A percentile compares a stretch with the other conserved stretches of the same genome.
Evolutionary conservation across 2,888 invertebrate genomes (phyloP).

Genomic region (Erebia epiphron): DNA sequence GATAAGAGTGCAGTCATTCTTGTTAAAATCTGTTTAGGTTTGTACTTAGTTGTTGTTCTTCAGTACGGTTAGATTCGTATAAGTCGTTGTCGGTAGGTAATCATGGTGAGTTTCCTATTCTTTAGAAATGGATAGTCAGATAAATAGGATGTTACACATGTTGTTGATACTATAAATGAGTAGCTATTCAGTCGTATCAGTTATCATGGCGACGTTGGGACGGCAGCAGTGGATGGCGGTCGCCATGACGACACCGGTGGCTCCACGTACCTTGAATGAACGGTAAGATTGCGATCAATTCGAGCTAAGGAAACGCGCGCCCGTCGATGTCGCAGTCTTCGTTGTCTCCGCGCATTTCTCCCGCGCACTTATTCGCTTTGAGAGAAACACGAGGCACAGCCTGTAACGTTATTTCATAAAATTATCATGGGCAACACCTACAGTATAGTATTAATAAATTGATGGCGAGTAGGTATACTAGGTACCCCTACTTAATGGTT

Average conservation of each 20-base stretch:
- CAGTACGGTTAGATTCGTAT: too few relatives aligned
- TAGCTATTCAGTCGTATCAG: constrained; percentile 46
- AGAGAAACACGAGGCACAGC: constrained; percentile 13
- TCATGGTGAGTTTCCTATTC: not conserved
- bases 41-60: too few relatives aligned
- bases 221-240: constrained; percentile 70
- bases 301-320: constrained; percentile 60
- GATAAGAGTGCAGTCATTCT: too few relatives aligned
- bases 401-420: constrained; percentile 1
- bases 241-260: constrained; percentile 70
- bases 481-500: not conserved
- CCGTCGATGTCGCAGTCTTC: constrained; percentile 45
- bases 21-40: too few relatives aligned
- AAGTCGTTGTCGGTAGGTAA: not conserved
- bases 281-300: constrained; percentile 68
- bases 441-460: not conserved
- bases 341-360: constrained; percentile 49
- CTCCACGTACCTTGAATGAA: constrained; percentile 56
- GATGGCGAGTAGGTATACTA: too few relatives aligned
- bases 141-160: constrained; percentile 32
- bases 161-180: constrained; percentile 38
- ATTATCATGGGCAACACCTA: not conserved
- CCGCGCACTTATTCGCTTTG: constrained; percentile 45
- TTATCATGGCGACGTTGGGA: constrained; percentile 59
- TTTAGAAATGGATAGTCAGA: constrained; percentile 3